These are phyloP conservation scores for Acanthococcus lagerstroemiae DNA, from an alignment of 2,888 invertebrate species.

Conservation along the genomic window DNA sequence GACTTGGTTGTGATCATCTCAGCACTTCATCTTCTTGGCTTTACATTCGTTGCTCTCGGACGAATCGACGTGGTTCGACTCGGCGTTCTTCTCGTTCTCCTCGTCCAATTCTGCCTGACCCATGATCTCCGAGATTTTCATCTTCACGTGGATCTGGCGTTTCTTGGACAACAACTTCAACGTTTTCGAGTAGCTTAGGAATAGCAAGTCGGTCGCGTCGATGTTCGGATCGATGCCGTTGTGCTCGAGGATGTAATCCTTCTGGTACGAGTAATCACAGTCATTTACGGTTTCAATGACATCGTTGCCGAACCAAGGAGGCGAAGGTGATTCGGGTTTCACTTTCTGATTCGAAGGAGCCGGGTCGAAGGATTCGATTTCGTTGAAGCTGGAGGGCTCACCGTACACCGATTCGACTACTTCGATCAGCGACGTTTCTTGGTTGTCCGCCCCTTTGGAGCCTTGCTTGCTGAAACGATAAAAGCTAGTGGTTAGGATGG, in stretches of 20 bases:
- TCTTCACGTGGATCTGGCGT: slow-evolving; percentile 11
- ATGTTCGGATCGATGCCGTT: slow-evolving; percentile 1
- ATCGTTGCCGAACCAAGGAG: neutral
- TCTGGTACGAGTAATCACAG: slow-evolving; percentile 11
- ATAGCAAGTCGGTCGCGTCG: slow-evolving; percentile 18
- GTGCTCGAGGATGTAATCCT: slow-evolving; percentile 8
- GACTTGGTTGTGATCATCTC: too few species aligned
- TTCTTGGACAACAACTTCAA: slow-evolving; percentile 6
- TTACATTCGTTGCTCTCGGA: neutral
- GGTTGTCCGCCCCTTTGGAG: neutral
- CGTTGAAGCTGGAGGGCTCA: slow-evolving; percentile 5
- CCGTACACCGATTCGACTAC: slow-evolving; percentile 17
- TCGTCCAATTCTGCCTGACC: slow-evolving; percentile 17
- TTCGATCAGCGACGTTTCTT: slow-evolving; percentile 15
- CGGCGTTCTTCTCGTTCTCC: slow-evolving; percentile 1
- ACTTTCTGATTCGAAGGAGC: neutral
- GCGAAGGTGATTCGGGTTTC: neutral
- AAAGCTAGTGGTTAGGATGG: too few species aligned
- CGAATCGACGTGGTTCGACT: slow-evolving; percentile 11
- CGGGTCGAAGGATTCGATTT: neutral
- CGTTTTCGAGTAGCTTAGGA: slow-evolving; percentile 15
- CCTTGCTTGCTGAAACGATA: slow-evolving; percentile 3
- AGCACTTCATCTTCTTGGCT: neutral
- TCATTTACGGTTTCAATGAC: neutral
- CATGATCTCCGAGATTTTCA: slow-evolving; percentile 21